phyloP scores from a whole-genome alignment of 2,113 vertebrate species.

The Pheucticus melanocephalus region DNA sequence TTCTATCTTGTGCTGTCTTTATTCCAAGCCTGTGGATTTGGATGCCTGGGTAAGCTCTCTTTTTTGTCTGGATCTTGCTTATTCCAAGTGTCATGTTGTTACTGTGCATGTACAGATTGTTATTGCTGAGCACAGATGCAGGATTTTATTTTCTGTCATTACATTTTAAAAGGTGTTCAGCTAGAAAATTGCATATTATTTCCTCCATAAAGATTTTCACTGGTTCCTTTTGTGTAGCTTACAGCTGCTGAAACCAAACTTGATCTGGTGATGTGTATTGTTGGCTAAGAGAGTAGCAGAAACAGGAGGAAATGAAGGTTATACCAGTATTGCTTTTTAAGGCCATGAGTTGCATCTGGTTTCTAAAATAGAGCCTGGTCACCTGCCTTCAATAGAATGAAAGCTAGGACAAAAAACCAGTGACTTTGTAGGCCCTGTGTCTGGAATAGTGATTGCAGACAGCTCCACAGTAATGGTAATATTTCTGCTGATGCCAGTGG shows the following conservation, averaged over 20 bases:
- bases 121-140: constrained; percentile 65
- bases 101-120: constrained; percentile 58
- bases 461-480: background rate
- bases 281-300: background rate
- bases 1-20: background rate
- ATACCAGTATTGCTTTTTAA: constrained; percentile 27
- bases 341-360: background rate
- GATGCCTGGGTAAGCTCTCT: constrained; percentile 81
- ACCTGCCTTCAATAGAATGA: background rate
- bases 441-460: background rate
- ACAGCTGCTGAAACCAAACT: constrained; percentile 60
- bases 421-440: background rate
- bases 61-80: constrained; percentile 66
- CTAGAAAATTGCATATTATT: constrained; percentile 94
- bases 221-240: constrained; percentile 61
- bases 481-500: background rate
- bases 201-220: constrained; percentile 72
- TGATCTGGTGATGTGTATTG: constrained; percentile 24
- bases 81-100: constrained; percentile 87
- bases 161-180: constrained; percentile 89
- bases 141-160: constrained; percentile 77
- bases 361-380: background rate
- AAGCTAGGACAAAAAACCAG: background rate
- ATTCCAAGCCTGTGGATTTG: constrained; percentile 82
- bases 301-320: constrained; percentile 46